A percentile compares a stretch with the other conserved stretches of the same genome.
Evolutionary conservation across 2,113 vertebrate species (phyloP).

Genomic region (Ptilorrhoa leucosticta): DNA sequence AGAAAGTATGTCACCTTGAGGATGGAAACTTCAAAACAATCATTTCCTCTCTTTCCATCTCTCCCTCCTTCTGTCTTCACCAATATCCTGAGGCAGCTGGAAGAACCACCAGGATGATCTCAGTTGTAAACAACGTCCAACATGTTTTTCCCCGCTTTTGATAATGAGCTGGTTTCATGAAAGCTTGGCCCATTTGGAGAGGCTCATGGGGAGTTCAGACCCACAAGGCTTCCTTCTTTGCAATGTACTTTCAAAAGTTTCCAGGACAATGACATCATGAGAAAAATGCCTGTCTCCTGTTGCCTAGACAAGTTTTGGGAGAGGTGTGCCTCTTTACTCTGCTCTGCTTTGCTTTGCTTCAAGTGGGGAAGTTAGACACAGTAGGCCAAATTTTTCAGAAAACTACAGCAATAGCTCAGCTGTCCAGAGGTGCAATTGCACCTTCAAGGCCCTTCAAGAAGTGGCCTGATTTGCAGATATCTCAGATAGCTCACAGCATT

Average conservation of each 20-base stretch:
- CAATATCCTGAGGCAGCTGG: conserved; percentile 62
- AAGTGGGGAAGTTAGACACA: neutral
- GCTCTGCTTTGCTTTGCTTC: neutral
- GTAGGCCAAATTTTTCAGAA: neutral
- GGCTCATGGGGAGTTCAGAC: conserved; percentile 56
- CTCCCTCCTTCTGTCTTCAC: conserved; percentile 39
- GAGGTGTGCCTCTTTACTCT: neutral
- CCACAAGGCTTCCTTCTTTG: conserved; percentile 57
- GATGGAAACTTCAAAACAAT: conserved; percentile 50
- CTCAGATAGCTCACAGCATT: neutral
- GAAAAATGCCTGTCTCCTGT: conserved; percentile 44
- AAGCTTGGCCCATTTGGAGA: conserved; percentile 57
- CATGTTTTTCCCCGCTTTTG: conserved; percentile 58
- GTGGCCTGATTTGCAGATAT: neutral
- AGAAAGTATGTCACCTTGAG: conserved; percentile 53
- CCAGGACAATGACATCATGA: conserved; percentile 62
- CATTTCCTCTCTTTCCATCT: conserved; percentile 17
- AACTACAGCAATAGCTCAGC: neutral
- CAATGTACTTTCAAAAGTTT: conserved; percentile 61
- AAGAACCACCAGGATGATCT: conserved; percentile 58
- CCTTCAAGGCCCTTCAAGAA: neutral
- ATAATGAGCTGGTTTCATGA: conserved; percentile 66
- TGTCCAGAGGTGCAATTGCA: neutral
- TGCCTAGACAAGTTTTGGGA: conserved; percentile 28
- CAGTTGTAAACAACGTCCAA: conserved; percentile 63